A percentile compares a stretch with the other conserved stretches of the same genome.
Evolutionary conservation across 2,888 invertebrate species (phyloP).

Genomic region (Gymnosoma rotundatum): DNA sequence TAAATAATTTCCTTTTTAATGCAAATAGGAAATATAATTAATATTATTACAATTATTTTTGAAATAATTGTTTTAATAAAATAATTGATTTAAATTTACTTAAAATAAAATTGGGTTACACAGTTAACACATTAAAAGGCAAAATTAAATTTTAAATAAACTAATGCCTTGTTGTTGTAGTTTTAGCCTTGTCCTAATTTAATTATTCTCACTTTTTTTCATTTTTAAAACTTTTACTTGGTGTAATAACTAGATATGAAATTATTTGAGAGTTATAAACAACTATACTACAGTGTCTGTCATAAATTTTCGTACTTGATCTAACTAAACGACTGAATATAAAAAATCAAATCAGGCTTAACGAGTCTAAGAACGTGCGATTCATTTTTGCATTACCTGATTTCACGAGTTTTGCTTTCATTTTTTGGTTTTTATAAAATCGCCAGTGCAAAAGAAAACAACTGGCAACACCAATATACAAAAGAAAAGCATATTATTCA

Average conservation of each 20-base stretch:
- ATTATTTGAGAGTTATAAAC: background rate
- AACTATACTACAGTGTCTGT: background rate
- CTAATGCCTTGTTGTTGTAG: slow-evolving; percentile 39
- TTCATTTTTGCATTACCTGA: too few species aligned
- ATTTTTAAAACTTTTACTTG: slow-evolving; percentile 25
- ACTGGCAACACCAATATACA: too few species aligned
- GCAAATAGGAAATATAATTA: slow-evolving; percentile 38
- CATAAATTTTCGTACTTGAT: background rate
- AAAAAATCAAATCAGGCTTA: too few species aligned
- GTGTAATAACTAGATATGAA: slow-evolving; percentile 29
- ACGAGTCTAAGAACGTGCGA: too few species aligned
- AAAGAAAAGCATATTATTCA: too few species aligned
- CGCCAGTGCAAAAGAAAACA: too few species aligned
- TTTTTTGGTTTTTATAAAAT: too few species aligned
- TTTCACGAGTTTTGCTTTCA: too few species aligned
- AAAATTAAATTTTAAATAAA: slow-evolving; percentile 33
- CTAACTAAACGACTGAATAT: too few species aligned
- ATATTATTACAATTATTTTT: slow-evolving; percentile 45
- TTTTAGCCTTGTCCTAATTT: slow-evolving; percentile 2
- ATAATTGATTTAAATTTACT: slow-evolving; percentile 17
- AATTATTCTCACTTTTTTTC: background rate
- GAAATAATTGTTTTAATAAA: slow-evolving; percentile 47
- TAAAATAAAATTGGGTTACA: slow-evolving; percentile 18
- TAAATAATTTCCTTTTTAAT: slow-evolving; percentile 35
- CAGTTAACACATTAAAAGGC: slow-evolving; percentile 26